These are phyloP conservation scores for Baccha elongata DNA, from an alignment of 2,888 invertebrate genomes.

Conservation along the genomic window DNA sequence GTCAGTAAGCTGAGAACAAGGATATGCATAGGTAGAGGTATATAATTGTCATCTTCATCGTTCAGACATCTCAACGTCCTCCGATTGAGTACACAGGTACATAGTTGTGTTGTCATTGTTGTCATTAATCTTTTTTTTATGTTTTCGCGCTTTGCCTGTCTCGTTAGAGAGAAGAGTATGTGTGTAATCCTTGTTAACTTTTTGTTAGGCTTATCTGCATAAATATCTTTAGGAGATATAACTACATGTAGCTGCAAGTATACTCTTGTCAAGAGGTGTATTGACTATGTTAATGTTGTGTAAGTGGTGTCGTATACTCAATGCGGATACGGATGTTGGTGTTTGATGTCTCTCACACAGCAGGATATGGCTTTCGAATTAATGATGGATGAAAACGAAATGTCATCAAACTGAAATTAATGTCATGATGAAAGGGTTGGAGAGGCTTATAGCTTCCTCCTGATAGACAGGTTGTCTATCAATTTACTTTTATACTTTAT, in stretches of 20 bases:
- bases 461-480: conserved; percentile 17
- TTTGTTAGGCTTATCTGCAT: conserved; percentile 60
- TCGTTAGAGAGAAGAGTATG: conserved; percentile 15
- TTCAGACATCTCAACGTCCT: conserved; percentile 37
- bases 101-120: conserved; percentile 57
- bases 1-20: conserved; percentile 42
- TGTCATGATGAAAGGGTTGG: not conserved
- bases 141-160: conserved; percentile 32
- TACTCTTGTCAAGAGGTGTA: conserved; percentile 58
- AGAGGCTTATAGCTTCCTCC: not conserved
- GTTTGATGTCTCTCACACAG: not conserved
- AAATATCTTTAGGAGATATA: conserved; percentile 14
- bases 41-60: conserved; percentile 62
- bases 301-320: conserved; percentile 31
- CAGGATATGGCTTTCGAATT: conserved; percentile 30
- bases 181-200: conserved; percentile 54
- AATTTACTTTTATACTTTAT: conserved; percentile 26
- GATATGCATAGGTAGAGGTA: not conserved
- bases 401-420: conserved; percentile 35
- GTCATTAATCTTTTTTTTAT: conserved; percentile 67
- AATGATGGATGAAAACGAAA: conserved; percentile 39
- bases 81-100: not conserved
- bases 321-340: conserved; percentile 14
- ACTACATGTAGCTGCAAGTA: conserved; percentile 25
- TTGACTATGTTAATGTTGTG: conserved; percentile 65